Base-by-base conservation (phyloP, 2,888 invertebrate genomes). In the Polyploca ridens region DNA sequence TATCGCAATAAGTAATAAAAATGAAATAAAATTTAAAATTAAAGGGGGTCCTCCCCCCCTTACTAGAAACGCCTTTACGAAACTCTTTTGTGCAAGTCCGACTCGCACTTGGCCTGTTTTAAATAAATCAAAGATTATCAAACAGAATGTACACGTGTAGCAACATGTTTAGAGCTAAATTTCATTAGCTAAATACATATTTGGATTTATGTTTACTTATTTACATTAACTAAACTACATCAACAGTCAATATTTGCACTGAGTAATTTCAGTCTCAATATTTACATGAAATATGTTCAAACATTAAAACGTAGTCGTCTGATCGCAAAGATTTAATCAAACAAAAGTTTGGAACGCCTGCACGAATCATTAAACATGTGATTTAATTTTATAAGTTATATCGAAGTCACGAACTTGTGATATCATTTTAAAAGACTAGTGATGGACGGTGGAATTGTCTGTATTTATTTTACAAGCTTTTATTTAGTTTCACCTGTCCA, bases 201-300 rank as follows among this genome's bases (percentile, higher is more conserved):
- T 6, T 49, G 49, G n/a, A 7, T 49, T 41, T 8, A 54, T 54
- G 54, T 54, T 54, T 54, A 54, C 54, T 19, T 19, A 54, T 54
- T 54, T 54, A 54, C 54, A 54, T 54, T 54, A 54, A 54, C 19
- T 54, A 54, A 54, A 54, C 54, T 54, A 54, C 10, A 19, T 54
- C 8, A 10, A 46, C n/a, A n/a, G n/a, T 7, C 16, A 54, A 54
- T 46, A 19, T 54, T 54, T 54, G 54, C 54, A 10, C 54, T 10
- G n/a, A 54, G 54, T 54, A 54, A 54, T 54, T 54, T 54, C 54
- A 54, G 7, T 5, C 7, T 16, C 54, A 54, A 54, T 54, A 54
- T 46, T 54, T 54, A 54, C 8, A 54, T 54, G 16, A 54, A 54
- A 54, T 54, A 46, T n/a, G n/a, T 46, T 46, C 6, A 54, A 19